Base-by-base conservation (phyloP, 1,140 invertebrate genomes). In the Cotesia typhae region DNA sequence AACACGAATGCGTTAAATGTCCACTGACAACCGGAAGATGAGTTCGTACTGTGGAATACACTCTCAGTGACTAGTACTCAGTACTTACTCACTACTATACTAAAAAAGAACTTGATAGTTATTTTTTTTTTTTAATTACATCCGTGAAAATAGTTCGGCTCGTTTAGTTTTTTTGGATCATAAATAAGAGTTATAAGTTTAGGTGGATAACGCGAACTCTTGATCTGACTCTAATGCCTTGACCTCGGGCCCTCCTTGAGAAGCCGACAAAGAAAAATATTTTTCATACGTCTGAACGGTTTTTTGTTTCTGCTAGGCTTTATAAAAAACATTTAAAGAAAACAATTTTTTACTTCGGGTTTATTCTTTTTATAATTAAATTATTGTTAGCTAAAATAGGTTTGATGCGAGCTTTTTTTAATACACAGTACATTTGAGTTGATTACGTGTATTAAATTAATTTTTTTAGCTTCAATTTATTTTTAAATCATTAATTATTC, bases 1-100 rank as follows among this genome's bases (percentile, higher is more conserved):
- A 81, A 81, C 79, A 78, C 67, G 70, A 74, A 81, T 79, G 73
- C 73, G 75, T 79, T 79, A 79, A 81, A 77, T 65, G 72, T 74
- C 55, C 7, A 4, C 63, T 41, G 37, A 10, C 5, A 60, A 74
- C 75, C 75, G 75, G 75, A 76, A 74, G 73, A 74, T 72, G 41
- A 53, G 70, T 67, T 70, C 72, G 64, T 72, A 20, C 37, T 71
- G 61, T 35, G 70, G 61, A 71, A 35, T 28, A 28, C 28, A 28
- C 28, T 28, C 28, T 28, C 28, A 28, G 28, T 28, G 28, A 28
- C 28, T 28, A 28, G 28, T 28, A 28, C 28, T 28, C 28, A 28
- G 3, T 28, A 28, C 2, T 28, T 28, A 28, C 17, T 17, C 17
- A 17, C 0, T 17, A 17, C 17, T 17, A 3, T 28, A 28, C 28